A percentile compares a stretch with the other conserved stretches of the same genome.
Evolutionary conservation across 1,140 invertebrate genomes (phyloP).

Genomic region (Macrotrachela quadricornifera): DNA sequence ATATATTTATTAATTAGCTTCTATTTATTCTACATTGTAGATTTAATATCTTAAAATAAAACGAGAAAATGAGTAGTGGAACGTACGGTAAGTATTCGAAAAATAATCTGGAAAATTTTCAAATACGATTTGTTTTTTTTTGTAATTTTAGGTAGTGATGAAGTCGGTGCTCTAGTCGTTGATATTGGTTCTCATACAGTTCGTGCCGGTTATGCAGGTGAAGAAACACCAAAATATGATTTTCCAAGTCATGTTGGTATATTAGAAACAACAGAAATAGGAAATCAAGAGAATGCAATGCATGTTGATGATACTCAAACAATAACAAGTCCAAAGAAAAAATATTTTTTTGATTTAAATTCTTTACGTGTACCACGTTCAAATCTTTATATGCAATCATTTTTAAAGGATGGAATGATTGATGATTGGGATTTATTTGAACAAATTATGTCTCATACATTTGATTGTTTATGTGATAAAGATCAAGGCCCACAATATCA

Average conservation of each 20-base stretch:
- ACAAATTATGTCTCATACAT: slow-evolving; percentile 66
- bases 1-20: too few relatives aligned
- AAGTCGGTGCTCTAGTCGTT: slow-evolving; percentile 89
- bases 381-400: slow-evolving; percentile 55
- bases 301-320: slow-evolving; percentile 35
- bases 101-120: too few relatives aligned
- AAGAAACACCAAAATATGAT: slow-evolving; percentile 51
- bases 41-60: too few relatives aligned
- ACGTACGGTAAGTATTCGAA: too few relatives aligned
- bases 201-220: slow-evolving; percentile 62
- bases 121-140: too few relatives aligned
- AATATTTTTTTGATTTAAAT: slow-evolving; percentile 61
- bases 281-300: slow-evolving; percentile 30
- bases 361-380: slow-evolving; percentile 66
- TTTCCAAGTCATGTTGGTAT: slow-evolving; percentile 4
- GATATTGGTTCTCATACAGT: slow-evolving; percentile 76
- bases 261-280: slow-evolving; percentile 3
- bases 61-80: too few relatives aligned
- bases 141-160: slow-evolving; percentile 38
- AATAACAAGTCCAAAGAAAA: slow-evolving; percentile 33
- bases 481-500: slow-evolving; percentile 50
- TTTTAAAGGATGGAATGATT: slow-evolving; percentile 79
- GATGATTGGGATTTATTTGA: slow-evolving; percentile 93
- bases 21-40: too few relatives aligned
- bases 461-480: slow-evolving; percentile 54